Conservation (phyloP, 2,888 invertebrate species). For the Steromphala cineraria region DNA sequence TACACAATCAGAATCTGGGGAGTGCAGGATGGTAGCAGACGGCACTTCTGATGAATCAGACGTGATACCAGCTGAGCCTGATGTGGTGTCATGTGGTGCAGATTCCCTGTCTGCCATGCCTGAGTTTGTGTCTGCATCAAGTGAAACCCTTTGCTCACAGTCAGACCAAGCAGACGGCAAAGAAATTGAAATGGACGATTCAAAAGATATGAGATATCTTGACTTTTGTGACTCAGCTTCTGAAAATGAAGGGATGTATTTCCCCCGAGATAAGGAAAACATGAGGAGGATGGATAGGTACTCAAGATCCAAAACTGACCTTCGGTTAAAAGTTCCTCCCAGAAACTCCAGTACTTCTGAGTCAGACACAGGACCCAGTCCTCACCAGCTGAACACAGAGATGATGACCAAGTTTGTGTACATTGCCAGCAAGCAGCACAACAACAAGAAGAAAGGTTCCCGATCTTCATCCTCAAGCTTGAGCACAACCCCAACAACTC, state of each 20-base stretch:
- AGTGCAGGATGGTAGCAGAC: neutral
- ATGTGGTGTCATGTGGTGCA: neutral
- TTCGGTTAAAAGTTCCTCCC: neutral
- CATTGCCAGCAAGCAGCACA: constrained; percentile 20
- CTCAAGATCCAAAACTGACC: neutral
- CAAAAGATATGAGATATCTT: too few species aligned
- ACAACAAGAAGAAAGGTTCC: neutral
- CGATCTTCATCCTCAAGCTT: neutral
- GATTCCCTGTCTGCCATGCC: neutral
- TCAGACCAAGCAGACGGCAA: neutral
- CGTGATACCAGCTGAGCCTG: neutral
- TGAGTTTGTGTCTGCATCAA: neutral
- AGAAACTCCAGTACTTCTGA: constrained; percentile 4
- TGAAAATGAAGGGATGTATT: neutral
- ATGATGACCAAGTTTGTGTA: constrained; percentile 26
- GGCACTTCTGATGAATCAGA: neutral
- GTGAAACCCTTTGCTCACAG: neutral
- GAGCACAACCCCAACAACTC: neutral
- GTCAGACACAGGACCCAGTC: constrained; percentile 7
- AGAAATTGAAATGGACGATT: too few species aligned
- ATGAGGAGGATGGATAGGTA: neutral
- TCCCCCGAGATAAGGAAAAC: neutral
- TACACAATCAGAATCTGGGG: too few species aligned
- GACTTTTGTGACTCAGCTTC: neutral
- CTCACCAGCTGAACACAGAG: neutral